phyloP scores from a whole-genome alignment of 2,113 vertebrate genomes.

The Petaurus breviceps region DNA sequence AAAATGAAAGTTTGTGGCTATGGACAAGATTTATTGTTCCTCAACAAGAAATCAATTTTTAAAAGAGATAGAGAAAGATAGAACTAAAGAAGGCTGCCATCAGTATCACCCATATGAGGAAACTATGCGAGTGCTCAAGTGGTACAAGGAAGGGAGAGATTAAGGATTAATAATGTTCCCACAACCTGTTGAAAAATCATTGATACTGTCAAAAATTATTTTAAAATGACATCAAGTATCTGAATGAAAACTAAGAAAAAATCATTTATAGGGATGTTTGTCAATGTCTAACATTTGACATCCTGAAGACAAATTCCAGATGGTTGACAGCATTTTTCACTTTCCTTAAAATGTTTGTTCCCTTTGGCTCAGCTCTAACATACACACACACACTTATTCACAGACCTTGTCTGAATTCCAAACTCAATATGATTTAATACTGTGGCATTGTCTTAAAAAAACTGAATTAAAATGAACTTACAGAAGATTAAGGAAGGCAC shows the following conservation, averaged over 20 bases:
- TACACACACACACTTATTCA: neutral
- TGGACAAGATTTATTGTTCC: neutral
- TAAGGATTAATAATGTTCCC: neutral
- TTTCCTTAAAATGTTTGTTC: neutral
- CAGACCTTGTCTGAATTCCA: neutral
- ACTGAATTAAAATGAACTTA: neutral
- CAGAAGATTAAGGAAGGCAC: neutral
- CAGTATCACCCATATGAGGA: neutral
- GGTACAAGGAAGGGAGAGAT: neutral
- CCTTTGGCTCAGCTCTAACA: neutral
- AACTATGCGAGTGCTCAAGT: neutral
- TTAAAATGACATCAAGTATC: neutral
- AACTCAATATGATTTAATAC: neutral
- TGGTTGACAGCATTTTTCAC: neutral
- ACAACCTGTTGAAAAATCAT: neutral
- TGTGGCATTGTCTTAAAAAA: neutral
- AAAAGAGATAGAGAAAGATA: neutral
- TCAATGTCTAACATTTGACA: neutral
- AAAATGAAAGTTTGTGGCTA: neutral
- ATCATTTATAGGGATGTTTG: neutral
- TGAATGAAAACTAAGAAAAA: conserved; percentile 25
- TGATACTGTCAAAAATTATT: neutral
- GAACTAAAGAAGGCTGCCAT: neutral
- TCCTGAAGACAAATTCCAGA: neutral
- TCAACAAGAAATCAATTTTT: neutral